A percentile compares a stretch with the other conserved stretches of the same genome.
Conservation (phyloP, 2,113 vertebrate species). For the Nansenia antarctica region DNA sequence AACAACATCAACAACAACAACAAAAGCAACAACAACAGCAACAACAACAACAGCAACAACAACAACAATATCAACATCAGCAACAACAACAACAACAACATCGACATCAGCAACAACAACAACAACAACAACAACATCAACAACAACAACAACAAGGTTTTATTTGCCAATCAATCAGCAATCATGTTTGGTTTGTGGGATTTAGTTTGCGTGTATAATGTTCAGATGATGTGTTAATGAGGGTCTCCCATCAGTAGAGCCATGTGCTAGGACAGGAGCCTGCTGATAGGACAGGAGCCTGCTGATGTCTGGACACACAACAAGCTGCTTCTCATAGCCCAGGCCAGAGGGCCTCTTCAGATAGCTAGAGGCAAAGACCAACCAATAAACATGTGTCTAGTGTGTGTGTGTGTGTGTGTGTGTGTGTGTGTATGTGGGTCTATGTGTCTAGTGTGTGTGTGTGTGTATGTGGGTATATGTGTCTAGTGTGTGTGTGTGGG, state of each 20-base stretch:
- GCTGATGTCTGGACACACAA: not conserved
- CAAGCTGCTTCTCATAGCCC: not conserved
- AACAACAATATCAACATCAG: no score
- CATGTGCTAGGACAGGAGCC: no score
- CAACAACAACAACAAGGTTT: no score
- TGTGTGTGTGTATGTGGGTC: not conserved
- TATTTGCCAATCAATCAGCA: no score
- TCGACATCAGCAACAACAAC: no score
- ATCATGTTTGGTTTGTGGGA: no score
- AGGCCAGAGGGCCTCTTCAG: not conserved
- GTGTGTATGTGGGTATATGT: not conserved
- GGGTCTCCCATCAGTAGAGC: not conserved
- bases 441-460: not conserved
- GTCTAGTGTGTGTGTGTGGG: not conserved
- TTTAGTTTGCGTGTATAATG: not conserved
- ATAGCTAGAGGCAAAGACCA: not conserved
- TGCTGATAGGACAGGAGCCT: no score
- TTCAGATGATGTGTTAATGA: not conserved
- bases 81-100: no score
- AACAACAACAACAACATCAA: no score
- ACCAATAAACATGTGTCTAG: not conserved
- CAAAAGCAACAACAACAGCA: no score
- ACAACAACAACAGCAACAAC: no score
- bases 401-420: not conserved
- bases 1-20: no score